A percentile compares a stretch with the other conserved stretches of the same genome.
Evolutionary conservation across 2,797 vertebrate genomes (phyloP).

Genomic region (Tokudaia tokunoshimensis): DNA sequence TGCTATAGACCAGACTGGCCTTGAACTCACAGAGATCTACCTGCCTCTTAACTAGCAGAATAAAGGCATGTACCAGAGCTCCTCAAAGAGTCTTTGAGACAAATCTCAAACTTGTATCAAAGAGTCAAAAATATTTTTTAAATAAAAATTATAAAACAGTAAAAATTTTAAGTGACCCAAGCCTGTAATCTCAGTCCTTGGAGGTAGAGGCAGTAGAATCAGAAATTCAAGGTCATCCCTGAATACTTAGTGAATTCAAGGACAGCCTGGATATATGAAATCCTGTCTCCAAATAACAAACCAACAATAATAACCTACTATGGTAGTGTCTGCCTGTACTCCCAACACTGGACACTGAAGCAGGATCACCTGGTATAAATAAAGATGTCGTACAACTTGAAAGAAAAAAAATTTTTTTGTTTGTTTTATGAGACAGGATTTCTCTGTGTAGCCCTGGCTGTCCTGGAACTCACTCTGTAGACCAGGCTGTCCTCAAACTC

Average conservation of each 20-base stretch:
- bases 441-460: too few species aligned
- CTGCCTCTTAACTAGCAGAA: not conserved
- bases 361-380: not conserved
- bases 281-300: not conserved
- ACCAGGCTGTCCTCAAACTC: too few species aligned
- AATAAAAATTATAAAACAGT: not conserved
- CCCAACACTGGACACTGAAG: too few species aligned
- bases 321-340: not conserved
- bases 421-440: too few species aligned
- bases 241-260: not conserved
- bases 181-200: not conserved
- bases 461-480: too few species aligned
- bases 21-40: not conserved
- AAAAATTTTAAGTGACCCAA: not conserved
- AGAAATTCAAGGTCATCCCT: not conserved
- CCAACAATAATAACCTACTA: too few species aligned
- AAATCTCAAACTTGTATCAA: not conserved
- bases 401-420: too few species aligned
- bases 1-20: too few species aligned
- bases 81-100: too few species aligned
- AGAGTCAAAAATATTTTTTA: not conserved
- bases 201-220: not conserved
- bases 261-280: not conserved
- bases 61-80: not conserved
- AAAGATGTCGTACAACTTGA: not conserved